Evolutionary conservation across 92 coral and sea anemone genomes (phyloP).

Genomic region (Siderastrea radians): DNA sequence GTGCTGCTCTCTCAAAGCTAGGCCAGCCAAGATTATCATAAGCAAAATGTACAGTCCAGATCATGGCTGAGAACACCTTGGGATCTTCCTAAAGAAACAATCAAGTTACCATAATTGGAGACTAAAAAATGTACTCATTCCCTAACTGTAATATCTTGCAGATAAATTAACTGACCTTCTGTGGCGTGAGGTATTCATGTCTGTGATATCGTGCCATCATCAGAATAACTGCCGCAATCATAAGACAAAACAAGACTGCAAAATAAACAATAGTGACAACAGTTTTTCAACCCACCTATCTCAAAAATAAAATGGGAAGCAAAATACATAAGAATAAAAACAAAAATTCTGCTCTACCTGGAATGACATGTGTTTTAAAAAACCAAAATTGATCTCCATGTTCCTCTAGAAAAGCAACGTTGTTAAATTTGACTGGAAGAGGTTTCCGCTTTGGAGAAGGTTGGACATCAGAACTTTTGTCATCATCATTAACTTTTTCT

Average conservation of each 20-base stretch:
- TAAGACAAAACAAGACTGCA: conserved; percentile 79
- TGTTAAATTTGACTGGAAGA: conserved; percentile 37
- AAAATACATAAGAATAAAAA: not conserved
- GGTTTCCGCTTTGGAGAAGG: conserved; percentile 24
- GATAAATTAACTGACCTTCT: conserved; percentile 71
- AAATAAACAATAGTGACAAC: not conserved
- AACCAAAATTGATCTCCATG: conserved; percentile 82
- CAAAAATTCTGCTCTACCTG: conserved; percentile 69
- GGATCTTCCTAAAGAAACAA: conserved; percentile 74
- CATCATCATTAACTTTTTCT: conserved; percentile 55
- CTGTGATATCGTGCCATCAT: conserved; percentile 79
- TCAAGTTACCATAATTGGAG: not conserved
- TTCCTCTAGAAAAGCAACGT: conserved; percentile 86
- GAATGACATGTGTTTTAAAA: conserved; percentile 92
- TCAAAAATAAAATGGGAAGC: not conserved
- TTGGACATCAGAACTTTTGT: conserved; percentile 41
- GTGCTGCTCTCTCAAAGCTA: conserved; percentile 97
- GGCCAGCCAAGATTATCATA: conserved; percentile 99
- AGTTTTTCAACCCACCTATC: too few relatives aligned
- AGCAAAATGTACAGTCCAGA: conserved; percentile 99
- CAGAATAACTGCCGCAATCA: conserved; percentile 68
- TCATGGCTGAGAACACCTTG: conserved; percentile 90
- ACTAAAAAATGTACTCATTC: not conserved
- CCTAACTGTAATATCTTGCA: not conserved
- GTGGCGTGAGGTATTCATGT: conserved; percentile 79